Percentiles rank a stretch among this genome's conserved stretches.
Conservation (phyloP, 1,140 invertebrate species). For the Heliconius eleuchia region DNA sequence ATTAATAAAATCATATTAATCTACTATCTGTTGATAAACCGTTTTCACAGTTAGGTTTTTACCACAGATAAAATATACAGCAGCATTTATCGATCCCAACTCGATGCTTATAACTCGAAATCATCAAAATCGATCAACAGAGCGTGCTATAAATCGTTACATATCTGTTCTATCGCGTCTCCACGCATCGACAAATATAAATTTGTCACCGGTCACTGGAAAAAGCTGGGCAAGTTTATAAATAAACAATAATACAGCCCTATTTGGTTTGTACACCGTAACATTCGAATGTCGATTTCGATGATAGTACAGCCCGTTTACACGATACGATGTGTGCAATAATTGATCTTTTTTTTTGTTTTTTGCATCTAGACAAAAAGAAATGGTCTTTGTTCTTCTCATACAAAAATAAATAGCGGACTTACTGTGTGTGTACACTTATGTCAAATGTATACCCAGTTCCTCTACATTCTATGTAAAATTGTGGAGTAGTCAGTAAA, state of each 20-base stretch:
- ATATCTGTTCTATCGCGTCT: slow-evolving; percentile 72
- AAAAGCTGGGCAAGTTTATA: slow-evolving; percentile 70
- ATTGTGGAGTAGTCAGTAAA: too few relatives aligned
- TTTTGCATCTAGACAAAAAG: too few relatives aligned
- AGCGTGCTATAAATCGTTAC: slow-evolving; percentile 67
- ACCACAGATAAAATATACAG: background rate
- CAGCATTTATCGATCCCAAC: background rate
- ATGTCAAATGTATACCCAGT: too few relatives aligned
- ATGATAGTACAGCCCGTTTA: slow-evolving; percentile 54
- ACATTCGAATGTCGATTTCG: slow-evolving; percentile 63
- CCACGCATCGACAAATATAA: slow-evolving; percentile 75
- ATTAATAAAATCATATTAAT: too few relatives aligned
- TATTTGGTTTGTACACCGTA: slow-evolving; percentile 64
- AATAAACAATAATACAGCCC: slow-evolving; percentile 76
- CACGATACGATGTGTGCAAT: slow-evolving; percentile 35
- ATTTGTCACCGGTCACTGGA: slow-evolving; percentile 74
- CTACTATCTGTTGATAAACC: background rate
- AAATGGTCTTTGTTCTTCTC: too few relatives aligned
- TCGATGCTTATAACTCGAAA: slow-evolving; percentile 34
- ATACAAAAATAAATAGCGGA: too few relatives aligned
- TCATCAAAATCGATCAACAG: slow-evolving; percentile 73
- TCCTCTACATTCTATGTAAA: too few relatives aligned
- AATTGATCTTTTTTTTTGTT: too few relatives aligned
- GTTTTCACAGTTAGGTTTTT: background rate
- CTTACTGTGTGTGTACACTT: too few relatives aligned